Percentiles rank a stretch among this genome's conserved stretches.
These are phyloP conservation scores for Pteropus rufus DNA, from an alignment of 2,797 vertebrate genomes.

Conservation along the genomic window DNA sequence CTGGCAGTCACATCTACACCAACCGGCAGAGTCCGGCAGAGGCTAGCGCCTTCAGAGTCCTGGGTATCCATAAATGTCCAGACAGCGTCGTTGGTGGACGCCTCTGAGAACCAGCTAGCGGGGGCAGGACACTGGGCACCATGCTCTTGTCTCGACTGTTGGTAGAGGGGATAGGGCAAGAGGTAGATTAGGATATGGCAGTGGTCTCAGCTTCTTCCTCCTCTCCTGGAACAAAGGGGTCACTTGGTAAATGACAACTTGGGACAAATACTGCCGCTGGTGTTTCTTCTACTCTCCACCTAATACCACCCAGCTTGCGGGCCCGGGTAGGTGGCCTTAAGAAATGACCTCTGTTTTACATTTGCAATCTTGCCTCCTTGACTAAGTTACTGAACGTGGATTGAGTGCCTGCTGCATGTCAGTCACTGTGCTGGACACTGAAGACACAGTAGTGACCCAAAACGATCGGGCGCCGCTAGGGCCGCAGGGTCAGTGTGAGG, in stretches of 20 bases:
- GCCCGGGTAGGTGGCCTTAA: background rate
- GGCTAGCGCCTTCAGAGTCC: background rate
- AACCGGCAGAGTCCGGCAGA: background rate
- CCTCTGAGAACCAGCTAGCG: background rate
- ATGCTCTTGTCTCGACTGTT: background rate
- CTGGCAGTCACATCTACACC: accelerated
- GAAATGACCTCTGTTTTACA: background rate
- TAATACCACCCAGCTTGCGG: background rate
- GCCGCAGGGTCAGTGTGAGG: background rate
- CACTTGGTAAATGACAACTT: background rate
- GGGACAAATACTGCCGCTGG: background rate
- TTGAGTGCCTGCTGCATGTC: accelerated
- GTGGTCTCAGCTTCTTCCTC: background rate
- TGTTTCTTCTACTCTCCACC: background rate
- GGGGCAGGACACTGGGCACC: background rate
- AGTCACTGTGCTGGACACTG: background rate
- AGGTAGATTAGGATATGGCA: background rate
- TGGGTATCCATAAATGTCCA: accelerated
- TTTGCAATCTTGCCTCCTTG: background rate
- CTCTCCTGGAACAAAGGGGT: background rate
- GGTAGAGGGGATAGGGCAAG: no score
- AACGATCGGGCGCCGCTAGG: accelerated
- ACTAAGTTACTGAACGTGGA: background rate
- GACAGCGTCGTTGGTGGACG: background rate
- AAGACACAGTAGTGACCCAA: background rate